These are phyloP conservation scores for Nymphalis urticae DNA, from an alignment of 2,888 invertebrate genomes.

Conservation along the genomic window DNA sequence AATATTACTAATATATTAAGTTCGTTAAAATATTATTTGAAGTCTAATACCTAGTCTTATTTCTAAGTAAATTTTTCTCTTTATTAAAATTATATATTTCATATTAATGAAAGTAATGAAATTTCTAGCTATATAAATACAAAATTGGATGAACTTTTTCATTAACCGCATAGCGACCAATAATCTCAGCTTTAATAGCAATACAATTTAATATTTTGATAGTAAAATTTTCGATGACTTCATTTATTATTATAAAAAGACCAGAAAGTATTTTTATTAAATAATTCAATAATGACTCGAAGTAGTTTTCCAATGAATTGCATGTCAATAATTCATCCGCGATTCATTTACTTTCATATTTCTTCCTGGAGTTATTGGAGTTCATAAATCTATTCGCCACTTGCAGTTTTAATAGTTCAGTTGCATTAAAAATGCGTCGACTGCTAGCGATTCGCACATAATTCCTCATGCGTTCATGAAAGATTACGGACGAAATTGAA, in stretches of 20 bases:
- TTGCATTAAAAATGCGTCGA: conserved; percentile 17
- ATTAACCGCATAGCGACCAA: too few relatives aligned
- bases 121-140: too few relatives aligned
- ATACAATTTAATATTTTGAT: background rate
- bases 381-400: conserved; percentile 14
- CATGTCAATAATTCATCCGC: conserved; percentile 13
- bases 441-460: conserved; percentile 26
- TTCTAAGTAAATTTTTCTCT: too few relatives aligned
- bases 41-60: too few relatives aligned
- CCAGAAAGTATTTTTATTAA: background rate
- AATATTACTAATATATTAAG: too few relatives aligned
- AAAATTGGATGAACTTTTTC: too few relatives aligned
- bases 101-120: too few relatives aligned
- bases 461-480: conserved; percentile 24
- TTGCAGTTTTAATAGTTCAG: conserved; percentile 12
- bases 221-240: background rate
- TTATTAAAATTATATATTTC: too few relatives aligned
- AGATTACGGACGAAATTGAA: background rate
- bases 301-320: conserved; percentile 4
- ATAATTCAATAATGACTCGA: background rate
- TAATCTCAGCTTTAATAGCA: too few relatives aligned
- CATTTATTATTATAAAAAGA: background rate
- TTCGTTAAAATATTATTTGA: too few relatives aligned
- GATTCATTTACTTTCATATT: background rate
- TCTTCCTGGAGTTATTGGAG: conserved; percentile 8